Evolutionary conservation across 2,113 vertebrate genomes (phyloP).

Genomic region (Epinephelus fuscoguttatus): DNA sequence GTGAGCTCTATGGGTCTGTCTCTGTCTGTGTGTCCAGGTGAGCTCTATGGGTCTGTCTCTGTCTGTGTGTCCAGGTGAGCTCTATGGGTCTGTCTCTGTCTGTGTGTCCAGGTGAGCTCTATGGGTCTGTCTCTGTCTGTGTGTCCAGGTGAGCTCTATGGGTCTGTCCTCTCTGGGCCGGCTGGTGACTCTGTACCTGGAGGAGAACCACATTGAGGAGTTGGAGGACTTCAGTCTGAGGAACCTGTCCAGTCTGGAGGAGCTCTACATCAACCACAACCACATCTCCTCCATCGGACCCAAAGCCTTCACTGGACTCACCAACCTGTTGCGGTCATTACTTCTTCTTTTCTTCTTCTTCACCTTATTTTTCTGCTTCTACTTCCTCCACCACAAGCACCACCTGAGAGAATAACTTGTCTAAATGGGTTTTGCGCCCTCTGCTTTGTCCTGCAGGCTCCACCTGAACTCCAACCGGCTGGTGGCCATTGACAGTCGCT

Average conservation of each 20-base stretch:
- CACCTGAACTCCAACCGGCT: slow-evolving; percentile 88
- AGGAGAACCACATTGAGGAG: slow-evolving; percentile 87
- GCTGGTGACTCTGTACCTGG: slow-evolving; percentile 88
- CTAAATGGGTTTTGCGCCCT: background rate
- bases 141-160: slow-evolving; percentile 68
- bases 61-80: slow-evolving; percentile 30
- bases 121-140: background rate
- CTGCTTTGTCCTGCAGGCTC: slow-evolving; percentile 72
- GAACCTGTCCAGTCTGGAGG: slow-evolving; percentile 86
- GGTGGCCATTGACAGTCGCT: slow-evolving; percentile 84
- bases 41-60: too few relatives aligned
- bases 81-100: background rate
- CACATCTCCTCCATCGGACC: slow-evolving; percentile 85
- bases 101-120: background rate
- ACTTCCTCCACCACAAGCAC: background rate
- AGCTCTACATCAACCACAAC: slow-evolving; percentile 90
- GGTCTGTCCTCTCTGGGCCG: slow-evolving; percentile 81
- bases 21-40: background rate
- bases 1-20: slow-evolving; percentile 78
- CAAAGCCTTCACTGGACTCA: slow-evolving; percentile 85
- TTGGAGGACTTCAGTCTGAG: slow-evolving; percentile 84
- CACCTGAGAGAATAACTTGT: background rate
- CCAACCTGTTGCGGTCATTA: slow-evolving; percentile 74
- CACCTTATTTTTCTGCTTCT: background rate
- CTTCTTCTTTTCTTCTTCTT: too few relatives aligned